Conservation (phyloP, 2,113 vertebrate genomes). For the Motacilla tschutschensis region DNA sequence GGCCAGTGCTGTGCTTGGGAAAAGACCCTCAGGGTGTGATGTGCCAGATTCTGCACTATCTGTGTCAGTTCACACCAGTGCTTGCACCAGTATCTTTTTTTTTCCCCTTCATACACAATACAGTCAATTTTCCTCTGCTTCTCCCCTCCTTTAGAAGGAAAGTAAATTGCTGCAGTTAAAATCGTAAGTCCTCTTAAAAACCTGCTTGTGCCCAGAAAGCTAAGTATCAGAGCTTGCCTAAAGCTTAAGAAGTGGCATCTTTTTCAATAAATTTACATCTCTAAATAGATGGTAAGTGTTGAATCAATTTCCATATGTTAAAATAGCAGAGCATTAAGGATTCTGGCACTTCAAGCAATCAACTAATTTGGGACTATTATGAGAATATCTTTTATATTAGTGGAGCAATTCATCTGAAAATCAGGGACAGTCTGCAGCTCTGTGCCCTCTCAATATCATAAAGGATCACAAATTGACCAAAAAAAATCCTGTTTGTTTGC, state of each 20-base stretch:
- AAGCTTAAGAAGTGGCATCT: conserved; percentile 44
- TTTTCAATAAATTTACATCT: conserved; percentile 61
- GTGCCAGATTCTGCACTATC: neutral
- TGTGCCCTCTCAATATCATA: neutral
- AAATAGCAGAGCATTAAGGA: conserved; percentile 56
- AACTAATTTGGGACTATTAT: conserved; percentile 48
- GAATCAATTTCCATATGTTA: conserved; percentile 58
- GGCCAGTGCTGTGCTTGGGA: neutral
- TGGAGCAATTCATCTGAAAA: conserved; percentile 20
- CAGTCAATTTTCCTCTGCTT: neutral
- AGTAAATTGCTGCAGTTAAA: conserved; percentile 16
- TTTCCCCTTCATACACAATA: neutral
- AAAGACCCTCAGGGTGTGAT: neutral
- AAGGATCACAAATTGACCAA: neutral
- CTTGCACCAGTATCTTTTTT: neutral
- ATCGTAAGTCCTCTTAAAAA: neutral
- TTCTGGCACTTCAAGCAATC: conserved; percentile 55
- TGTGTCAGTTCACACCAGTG: conserved; percentile 11
- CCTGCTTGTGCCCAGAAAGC: conserved; percentile 33
- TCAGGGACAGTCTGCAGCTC: neutral
- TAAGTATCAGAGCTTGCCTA: conserved; percentile 26
- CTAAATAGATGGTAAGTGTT: conserved; percentile 51
- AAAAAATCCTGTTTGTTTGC: neutral
- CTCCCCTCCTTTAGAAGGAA: neutral
- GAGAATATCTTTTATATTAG: conserved; percentile 34